Evolutionary conservation across 2,113 vertebrate species (phyloP), one percentile per base, ranked within the genome.

Genomic region (Lepidiolamprologus cunningtoni): DNA sequence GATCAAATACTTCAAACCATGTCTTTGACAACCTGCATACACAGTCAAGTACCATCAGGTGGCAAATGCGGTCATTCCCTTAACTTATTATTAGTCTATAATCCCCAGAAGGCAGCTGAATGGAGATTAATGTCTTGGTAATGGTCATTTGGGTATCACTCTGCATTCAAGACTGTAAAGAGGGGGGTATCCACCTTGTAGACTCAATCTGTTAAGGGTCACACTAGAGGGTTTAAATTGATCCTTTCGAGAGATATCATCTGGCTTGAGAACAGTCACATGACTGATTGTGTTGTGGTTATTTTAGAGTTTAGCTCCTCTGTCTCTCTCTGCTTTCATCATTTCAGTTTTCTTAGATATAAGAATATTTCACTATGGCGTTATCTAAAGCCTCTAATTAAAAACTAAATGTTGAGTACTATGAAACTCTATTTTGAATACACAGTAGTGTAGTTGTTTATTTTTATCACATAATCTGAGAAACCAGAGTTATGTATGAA

Each of bases 51-150:
- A 83, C 87, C 88, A 87, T 92, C 73, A 86, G 76, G 28, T 81
- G 45, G 53, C 55, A 83, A 84, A 93, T 90, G 58, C 3, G 17
- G 63, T 66, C 17, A 83, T 93, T 93, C 90, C 40, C 86, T 66
- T 45, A 86, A 87, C 35, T 87, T 89, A 89, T 93, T 92, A 90
- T 45, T 57, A 14, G 54, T 66, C 28, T 68, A 31, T 52, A 63
- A 79, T 87, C 86, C 79, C 82, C 63, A 73, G 82, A 87, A 91
- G 81, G 68, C 68, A 82, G 78, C 8, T 28, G 85, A 90, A 91
- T 88, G 21, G 89, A 91, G 90, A 94, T 86, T 84, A 83, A 93
- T 92, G 89, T 87, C 81, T 86, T 40, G 61, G 82, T 87, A 91
- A 91, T 88, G 91, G 87, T 89, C 81, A 90, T 83, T 85, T 63